Base-by-base conservation (phyloP, 2,797 vertebrate genomes). In the Pangasius sanitwongsei region DNA sequence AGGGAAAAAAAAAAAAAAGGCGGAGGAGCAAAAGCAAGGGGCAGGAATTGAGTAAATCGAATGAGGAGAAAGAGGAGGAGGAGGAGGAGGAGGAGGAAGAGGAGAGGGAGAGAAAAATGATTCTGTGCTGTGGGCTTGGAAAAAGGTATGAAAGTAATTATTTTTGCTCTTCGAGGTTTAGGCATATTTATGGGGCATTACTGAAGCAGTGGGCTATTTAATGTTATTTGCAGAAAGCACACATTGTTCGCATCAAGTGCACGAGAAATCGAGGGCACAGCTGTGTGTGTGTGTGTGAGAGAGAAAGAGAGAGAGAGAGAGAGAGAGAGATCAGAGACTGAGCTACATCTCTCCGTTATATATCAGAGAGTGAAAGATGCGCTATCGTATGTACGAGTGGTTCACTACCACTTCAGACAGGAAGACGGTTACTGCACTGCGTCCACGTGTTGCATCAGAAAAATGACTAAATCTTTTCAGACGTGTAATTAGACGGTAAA, bases 181-280 rank as follows among this genome's bases (percentile, higher is more conserved):
- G 94, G 93, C 94, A 95, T 95, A 95, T 96, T 95, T 95, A 96
- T 94, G 93, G 92, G 91, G 92, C 93, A 94, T 95, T 95, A 93
- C 93, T 92, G 93, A 90, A 93, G 90, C 89, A 94, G 92, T 18
- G 44, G 91, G 86, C 92, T 94, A 92, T 96, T 94, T 95, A 94
- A 96, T 95, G 92, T 94, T 95, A 93, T 95, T 95, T 95, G 92
- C 95, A 94, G 92, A 94, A 93, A 94, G 93, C 93, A 93, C 95
- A 95, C 92, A 93, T 95, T 95, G 95, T 95, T 96, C 94, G 88
- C 92, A 95, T 95, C 92, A 95, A 91, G 94, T 92, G 91, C 89
- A 93, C 83, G 90, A 93, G 91, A 93, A 93, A 92, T 92, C 87
- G 90, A 93, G 92, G 92, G 93, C 92, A 87, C 87, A 92, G 91